phyloP scores from a whole-genome alignment of 2,797 vertebrate genomes.

The Hylomyscus alleni region DNA sequence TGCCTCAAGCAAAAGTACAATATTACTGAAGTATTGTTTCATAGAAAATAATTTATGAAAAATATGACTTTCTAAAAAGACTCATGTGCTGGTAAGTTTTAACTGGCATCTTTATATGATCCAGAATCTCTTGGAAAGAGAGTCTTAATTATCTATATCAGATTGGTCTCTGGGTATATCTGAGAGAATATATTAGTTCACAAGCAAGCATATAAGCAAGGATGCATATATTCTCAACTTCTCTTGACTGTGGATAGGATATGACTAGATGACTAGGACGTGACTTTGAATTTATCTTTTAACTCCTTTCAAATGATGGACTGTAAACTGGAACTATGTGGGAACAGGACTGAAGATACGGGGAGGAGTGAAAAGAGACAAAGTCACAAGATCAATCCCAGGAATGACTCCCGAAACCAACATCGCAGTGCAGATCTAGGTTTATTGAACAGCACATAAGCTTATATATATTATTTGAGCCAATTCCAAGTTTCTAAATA shows the following conservation, averaged over 20 bases:
- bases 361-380: no score
- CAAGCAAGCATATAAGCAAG: neutral
- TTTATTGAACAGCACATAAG: no score
- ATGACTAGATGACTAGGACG: neutral
- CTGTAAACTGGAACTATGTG: no score
- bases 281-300: neutral
- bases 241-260: no score
- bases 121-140: neutral
- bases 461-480: no score
- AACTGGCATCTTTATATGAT: neutral
- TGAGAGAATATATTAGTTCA: neutral
- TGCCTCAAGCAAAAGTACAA: neutral
- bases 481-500: no score
- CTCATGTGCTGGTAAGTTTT: neutral
- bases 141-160: neutral
- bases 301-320: neutral
- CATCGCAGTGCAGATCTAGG: no score
- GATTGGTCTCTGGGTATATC: neutral
- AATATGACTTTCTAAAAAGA: neutral
- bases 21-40: neutral
- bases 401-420: no score
- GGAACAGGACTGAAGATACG: no score
- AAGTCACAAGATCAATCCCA: no score
- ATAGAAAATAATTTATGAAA: slow-evolving; percentile 12
- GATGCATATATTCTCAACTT: neutral